Conservation (phyloP, 2,797 vertebrate genomes). For the Parotocinclus haroldoi region DNA sequence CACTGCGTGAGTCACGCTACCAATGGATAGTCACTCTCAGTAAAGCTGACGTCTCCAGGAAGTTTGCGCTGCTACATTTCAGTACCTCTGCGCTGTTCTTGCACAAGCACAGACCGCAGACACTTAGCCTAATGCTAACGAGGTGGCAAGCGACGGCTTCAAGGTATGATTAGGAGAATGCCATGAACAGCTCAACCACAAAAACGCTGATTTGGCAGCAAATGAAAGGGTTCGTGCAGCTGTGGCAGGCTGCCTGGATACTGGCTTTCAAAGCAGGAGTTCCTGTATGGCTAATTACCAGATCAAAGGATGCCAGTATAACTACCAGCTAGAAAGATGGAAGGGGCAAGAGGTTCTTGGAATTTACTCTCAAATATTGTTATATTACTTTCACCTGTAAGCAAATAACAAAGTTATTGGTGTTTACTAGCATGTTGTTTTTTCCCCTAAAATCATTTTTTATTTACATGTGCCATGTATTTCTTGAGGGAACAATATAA, state of each 20-base stretch:
- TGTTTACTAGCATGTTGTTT: too few species aligned
- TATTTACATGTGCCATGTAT: too few species aligned
- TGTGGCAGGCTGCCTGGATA: conserved; percentile 18
- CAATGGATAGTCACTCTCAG: conserved; percentile 1
- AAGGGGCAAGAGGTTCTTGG: conserved; percentile 11
- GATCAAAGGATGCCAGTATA: conserved; percentile 36
- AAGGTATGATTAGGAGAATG: conserved; percentile 45
- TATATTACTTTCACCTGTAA: too few species aligned
- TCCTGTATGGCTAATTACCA: conserved; percentile 50
- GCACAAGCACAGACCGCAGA: conserved; percentile 34
- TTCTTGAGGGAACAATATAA: too few species aligned
- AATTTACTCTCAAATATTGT: conserved; percentile 24
- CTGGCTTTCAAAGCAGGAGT: conserved; percentile 32
- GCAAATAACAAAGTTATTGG: too few species aligned
- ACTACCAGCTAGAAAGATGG: conserved; percentile 32
- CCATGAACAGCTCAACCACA: conserved; percentile 49
- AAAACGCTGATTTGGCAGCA: conserved; percentile 36
- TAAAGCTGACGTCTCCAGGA: conserved; percentile 10
- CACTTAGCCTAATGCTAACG: conserved; percentile 53
- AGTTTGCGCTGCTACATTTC: conserved; percentile 7
- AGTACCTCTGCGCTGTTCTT: conserved; percentile 29
- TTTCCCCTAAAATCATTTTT: too few species aligned
- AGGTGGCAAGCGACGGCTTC: conserved; percentile 59
- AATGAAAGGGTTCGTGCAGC: conserved; percentile 48
- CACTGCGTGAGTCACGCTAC: conserved; percentile 6